Conservation (phyloP, 1,140 invertebrate species). For the Orchestia grillus region DNA sequence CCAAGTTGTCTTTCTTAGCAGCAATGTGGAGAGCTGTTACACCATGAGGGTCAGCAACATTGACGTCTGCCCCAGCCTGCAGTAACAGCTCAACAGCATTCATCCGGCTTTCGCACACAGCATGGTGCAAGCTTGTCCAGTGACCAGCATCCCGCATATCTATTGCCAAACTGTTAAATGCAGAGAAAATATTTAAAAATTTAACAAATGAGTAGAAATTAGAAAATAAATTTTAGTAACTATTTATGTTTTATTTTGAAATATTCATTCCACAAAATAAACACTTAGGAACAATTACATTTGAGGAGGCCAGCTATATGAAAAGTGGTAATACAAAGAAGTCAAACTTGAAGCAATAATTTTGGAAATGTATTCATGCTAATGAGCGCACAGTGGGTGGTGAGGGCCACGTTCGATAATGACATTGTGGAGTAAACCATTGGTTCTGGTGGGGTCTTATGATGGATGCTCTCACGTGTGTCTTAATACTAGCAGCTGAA, state of each 20-base stretch:
- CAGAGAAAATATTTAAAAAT: background rate
- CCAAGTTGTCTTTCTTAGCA: conserved; percentile 60
- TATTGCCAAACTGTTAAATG: conserved; percentile 60
- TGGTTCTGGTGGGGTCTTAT: no score
- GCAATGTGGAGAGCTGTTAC: conserved; percentile 66
- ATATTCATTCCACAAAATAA: background rate
- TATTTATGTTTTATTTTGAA: no score
- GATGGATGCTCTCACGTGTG: no score
- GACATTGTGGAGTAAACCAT: no score
- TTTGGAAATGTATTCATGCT: no score
- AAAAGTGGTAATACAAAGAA: no score
- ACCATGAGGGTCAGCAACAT: conserved; percentile 65
- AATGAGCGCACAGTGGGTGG: no score
- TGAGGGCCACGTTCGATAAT: no score
- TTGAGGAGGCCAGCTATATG: no score
- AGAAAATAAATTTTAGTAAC: background rate
- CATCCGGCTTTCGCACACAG: conserved; percentile 62
- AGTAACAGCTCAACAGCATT: conserved; percentile 62
- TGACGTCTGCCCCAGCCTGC: conserved; percentile 66
- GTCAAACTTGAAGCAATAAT: no score
- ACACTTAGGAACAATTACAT: background rate
- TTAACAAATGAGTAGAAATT: background rate
- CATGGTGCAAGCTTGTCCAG: conserved; percentile 67
- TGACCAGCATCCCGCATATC: conserved; percentile 65
- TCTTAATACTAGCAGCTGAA: no score